Base-by-base conservation (phyloP, 2,888 invertebrate genomes). In the Phortica magna region DNA sequence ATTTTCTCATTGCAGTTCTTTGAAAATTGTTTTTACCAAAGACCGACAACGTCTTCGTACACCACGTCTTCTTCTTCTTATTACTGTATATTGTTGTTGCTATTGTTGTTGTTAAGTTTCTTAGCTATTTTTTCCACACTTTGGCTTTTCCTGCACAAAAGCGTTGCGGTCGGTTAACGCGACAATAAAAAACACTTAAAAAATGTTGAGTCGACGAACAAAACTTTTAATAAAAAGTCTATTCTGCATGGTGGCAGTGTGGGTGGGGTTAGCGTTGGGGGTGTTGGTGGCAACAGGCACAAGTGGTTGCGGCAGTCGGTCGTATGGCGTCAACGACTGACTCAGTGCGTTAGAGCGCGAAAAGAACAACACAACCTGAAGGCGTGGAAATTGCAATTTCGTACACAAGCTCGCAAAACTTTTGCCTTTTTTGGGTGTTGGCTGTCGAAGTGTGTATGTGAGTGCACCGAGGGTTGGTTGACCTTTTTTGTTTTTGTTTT, bases 81-180 rank as follows among this genome's bases (percentile, higher is more conserved):
- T 12, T 12, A 14, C 7, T 48, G 3, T 48, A 6, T 7, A n/a
- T 53, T 19, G 9, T 19, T 19, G 19, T 22, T 22, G 61, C 1
- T 19, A 3, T 61, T 7, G 10, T 7, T 1, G 19, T 61, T 61
- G 7, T 61, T 61, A 10, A 2, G 6, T 14, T 22, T 19, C 19
- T 12, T 17, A 10, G 5, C 61, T 19, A 19, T 22, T 22, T 5
- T 22, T 61, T 22, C 10, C 61, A 61, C 61, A 61, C 61, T 61
- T 61, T 22, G 6, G 19, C 22, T 19, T 19, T 59, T 17, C 61
- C 61, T 65, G 55, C 67, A 71, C 64, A 71, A 79, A 83, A 80
- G 85, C 89, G 88, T 88, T 89, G 91, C 88, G 90, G 90, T 91
- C 90, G 90, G 89, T 90, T 91, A 91, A 89, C 89, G 88, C 87